phyloP scores from a whole-genome alignment of 2,888 invertebrate species.

The Eupithecia centaureata region DNA sequence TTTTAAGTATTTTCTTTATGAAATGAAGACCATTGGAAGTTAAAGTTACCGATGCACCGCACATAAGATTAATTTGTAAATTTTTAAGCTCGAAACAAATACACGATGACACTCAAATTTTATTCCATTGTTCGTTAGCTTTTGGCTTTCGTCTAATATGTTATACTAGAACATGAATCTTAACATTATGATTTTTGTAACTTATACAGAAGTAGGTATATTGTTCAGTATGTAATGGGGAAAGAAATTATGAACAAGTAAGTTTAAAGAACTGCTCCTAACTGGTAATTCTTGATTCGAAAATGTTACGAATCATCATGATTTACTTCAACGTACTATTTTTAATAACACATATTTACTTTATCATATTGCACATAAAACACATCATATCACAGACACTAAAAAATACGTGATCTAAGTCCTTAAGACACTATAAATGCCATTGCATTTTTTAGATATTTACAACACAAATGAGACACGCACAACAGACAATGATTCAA shows the following conservation, averaged over 20 bases:
- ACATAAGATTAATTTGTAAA: slow-evolving; percentile 52
- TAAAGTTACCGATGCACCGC: slow-evolving; percentile 62
- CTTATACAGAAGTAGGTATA: not conserved
- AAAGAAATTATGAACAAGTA: not conserved
- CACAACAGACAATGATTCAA: slow-evolving; percentile 26
- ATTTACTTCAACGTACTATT: slow-evolving; percentile 7
- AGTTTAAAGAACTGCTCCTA: not conserved
- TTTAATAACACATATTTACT: slow-evolving; percentile 30
- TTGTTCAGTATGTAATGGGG: not conserved
- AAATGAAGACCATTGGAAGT: slow-evolving; percentile 81
- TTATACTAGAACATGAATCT: not conserved
- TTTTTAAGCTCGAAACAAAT: slow-evolving; percentile 57
- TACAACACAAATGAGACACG: slow-evolving; percentile 30
- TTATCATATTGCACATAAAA: slow-evolving; percentile 44
- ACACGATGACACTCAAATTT: slow-evolving; percentile 25
- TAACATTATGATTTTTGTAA: not conserved
- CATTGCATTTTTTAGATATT: slow-evolving; percentile 29
- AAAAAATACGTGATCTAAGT: slow-evolving; percentile 35
- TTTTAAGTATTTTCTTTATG: slow-evolving; percentile 53
- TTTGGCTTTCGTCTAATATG: not conserved
- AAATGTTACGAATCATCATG: not conserved
- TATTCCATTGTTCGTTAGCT: not conserved
- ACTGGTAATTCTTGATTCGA: not conserved
- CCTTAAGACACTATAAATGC: slow-evolving; percentile 16
- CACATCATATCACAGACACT: slow-evolving; percentile 46